phyloP scores from a whole-genome alignment of 2,888 invertebrate species.

The Dicyrtomina minuta region DNA sequence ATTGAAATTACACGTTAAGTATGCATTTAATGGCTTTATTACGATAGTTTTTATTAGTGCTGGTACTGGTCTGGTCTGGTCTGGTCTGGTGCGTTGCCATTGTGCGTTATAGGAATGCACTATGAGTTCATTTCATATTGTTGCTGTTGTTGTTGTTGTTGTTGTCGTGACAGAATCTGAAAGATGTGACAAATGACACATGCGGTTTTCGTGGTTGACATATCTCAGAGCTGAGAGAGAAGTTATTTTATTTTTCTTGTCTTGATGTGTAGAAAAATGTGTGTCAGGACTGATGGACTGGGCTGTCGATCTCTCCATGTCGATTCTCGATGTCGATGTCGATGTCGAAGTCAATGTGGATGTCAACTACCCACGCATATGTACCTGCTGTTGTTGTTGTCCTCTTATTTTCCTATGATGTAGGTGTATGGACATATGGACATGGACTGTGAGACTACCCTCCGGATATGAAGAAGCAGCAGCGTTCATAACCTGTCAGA shows the following conservation, averaged over 20 bases:
- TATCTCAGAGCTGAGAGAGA: neutral
- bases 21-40: too few species aligned
- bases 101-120: too few species aligned
- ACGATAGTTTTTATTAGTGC: too few species aligned
- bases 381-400: neutral
- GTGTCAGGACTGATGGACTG: neutral
- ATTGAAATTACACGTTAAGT: too few species aligned
- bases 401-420: neutral
- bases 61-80: too few species aligned
- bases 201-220: slow-evolving; percentile 8
- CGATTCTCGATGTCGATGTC: neutral
- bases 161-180: neutral
- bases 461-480: slow-evolving; percentile 18
- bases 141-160: neutral
- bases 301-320: neutral
- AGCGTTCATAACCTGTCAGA: slow-evolving; percentile 24
- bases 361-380: slow-evolving; percentile 9
- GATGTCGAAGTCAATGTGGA: neutral
- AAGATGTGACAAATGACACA: slow-evolving; percentile 21
- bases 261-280: neutral
- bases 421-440: neutral
- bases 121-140: neutral
- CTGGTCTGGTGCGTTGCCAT: too few species aligned
- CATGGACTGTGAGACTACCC: neutral
- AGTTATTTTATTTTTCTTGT: slow-evolving; percentile 1